Evolutionary conservation across 2,888 invertebrate species (phyloP), one percentile per base, ranked within the genome.

Genomic region (Coremacera marginata): DNA sequence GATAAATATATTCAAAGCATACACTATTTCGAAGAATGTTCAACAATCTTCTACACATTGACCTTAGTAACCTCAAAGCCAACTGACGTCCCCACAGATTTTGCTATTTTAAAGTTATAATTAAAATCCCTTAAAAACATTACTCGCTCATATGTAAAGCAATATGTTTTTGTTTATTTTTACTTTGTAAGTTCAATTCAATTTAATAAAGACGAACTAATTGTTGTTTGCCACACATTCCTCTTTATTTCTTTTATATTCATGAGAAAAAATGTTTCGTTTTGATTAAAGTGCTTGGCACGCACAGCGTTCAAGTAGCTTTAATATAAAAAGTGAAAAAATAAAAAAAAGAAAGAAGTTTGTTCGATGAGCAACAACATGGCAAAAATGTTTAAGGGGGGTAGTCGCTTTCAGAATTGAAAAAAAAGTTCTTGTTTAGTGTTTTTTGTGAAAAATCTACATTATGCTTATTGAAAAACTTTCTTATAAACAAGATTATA

Each of bases 221-320:
- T 74, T 67, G 74, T 73, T 73, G 52, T 71, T 70, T 49, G 25
- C 52, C 22, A 52, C 37, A 63, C 63, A 31, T 63, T 73, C 51
- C 49, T 72, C 44, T 72, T 44, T n/a, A 60, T 65, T 67, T 74
- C 55, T 25, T 74, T 60, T 37, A 57, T 22, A 55, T 67, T 67
- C 37, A 55, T 55, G 31, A 27, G 55, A 55, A 19, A 16, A 68
- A 65, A 25, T 55, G 37, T 67, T 74, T 65, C 67, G 37, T 73
- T 55, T 65, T 65, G 51, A 77, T 77, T 77, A 72, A 77, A 73
- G 60, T 77, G 77, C 77, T 77, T 16, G 77, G 67, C 77, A 77
- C 77, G 77, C 77, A 67, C n/a, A 62, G 16, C 65, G 51, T 5
- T 51, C 22, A 31, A 37, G 16, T 16, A 27, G 25, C 16, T n/a